These are phyloP conservation scores for Semotilus atromaculatus DNA, from an alignment of 2,797 vertebrate species.

Conservation along the genomic window DNA sequence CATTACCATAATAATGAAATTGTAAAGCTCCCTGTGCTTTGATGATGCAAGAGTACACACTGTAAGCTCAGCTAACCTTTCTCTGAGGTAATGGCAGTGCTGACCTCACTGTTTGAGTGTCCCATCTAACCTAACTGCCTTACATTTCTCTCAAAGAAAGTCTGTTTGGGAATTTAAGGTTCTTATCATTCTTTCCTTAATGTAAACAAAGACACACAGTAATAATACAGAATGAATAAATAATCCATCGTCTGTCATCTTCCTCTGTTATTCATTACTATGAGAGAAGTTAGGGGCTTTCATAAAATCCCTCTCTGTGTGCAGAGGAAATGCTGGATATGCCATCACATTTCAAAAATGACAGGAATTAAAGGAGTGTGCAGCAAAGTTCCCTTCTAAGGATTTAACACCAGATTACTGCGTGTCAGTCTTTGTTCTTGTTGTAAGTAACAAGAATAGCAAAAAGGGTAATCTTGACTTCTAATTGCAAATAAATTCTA, in stretches of 20 bases:
- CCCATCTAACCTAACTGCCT: conserved; percentile 23
- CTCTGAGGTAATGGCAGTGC: conserved; percentile 19
- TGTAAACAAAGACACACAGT: conserved; percentile 16
- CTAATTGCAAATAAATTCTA: conserved; percentile 1
- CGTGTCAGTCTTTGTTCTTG: conserved; percentile 4
- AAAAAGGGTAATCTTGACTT: neutral
- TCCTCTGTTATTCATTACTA: conserved; percentile 11
- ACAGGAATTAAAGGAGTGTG: conserved; percentile 29
- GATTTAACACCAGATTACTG: conserved; percentile 35
- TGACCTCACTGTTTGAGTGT: conserved; percentile 29
- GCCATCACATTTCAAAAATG: conserved; percentile 36
- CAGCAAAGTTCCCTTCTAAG: conserved; percentile 22
- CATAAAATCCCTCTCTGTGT: conserved; percentile 32
- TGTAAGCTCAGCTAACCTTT: conserved; percentile 43
- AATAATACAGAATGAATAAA: conserved; percentile 32
- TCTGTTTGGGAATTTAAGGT: conserved; percentile 18
- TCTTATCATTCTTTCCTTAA: conserved; percentile 24
- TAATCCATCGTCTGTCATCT: conserved; percentile 32
- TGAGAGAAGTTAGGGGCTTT: conserved; percentile 28
- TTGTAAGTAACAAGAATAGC: conserved; percentile 9
- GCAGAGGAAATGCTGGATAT: conserved; percentile 15
- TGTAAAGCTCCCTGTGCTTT: conserved; percentile 37
- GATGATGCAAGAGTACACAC: conserved; percentile 43
- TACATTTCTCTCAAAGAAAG: conserved; percentile 20
- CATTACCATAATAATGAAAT: conserved; percentile 48